phyloP scores from a whole-genome alignment of 2,888 invertebrate genomes.

The Mamestra brassicae region DNA sequence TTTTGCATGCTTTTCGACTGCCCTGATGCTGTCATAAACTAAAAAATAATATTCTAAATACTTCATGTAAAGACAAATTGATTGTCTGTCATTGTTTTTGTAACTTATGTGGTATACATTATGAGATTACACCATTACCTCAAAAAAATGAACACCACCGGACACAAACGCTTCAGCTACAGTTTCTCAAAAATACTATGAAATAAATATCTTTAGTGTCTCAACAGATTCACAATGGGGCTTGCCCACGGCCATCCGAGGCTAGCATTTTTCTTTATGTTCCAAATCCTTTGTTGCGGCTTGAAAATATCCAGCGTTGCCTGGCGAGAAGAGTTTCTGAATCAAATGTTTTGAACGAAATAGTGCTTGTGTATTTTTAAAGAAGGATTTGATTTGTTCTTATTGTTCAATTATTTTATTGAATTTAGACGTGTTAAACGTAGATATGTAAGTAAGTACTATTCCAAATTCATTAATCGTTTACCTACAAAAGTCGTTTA shows the following conservation, averaged over 20 bases:
- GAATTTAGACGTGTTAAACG: background rate
- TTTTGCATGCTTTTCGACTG: no score
- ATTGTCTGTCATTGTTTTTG: no score
- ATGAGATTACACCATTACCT: background rate
- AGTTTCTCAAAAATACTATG: constrained; percentile 44
- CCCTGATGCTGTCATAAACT: no score
- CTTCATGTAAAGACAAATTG: no score
- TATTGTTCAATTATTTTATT: background rate
- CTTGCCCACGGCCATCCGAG: constrained; percentile 55
- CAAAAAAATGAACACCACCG: constrained; percentile 1
- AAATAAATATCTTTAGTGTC: constrained; percentile 58
- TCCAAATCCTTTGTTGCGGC: constrained; percentile 63
- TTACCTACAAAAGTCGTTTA: no score
- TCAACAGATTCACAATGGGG: constrained; percentile 60
- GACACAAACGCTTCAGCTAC: constrained; percentile 24
- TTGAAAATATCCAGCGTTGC: constrained; percentile 55
- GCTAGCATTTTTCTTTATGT: constrained; percentile 59
- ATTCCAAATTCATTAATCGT: no score
- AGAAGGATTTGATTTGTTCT: background rate
- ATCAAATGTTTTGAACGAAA: constrained; percentile 62
- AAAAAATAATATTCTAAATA: no score
- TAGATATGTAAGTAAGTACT: no score
- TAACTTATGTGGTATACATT: no score
- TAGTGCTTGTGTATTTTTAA: constrained; percentile 22
- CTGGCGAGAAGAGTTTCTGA: constrained; percentile 37